Conservation (phyloP, 2,797 vertebrate species). For the Cirrhinus mrigala region DNA sequence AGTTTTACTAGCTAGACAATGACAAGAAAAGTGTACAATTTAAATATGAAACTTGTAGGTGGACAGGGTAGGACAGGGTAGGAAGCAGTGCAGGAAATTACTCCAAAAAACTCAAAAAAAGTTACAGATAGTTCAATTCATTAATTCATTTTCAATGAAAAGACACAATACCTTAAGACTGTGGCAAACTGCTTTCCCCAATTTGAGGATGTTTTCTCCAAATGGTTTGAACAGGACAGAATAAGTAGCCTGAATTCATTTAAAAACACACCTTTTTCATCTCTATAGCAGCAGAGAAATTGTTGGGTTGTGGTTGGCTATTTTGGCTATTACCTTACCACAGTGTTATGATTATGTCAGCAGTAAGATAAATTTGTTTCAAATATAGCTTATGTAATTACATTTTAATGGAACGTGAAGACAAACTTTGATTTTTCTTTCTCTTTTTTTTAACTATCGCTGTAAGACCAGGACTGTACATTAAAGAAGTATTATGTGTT, state of each 20-base stretch:
- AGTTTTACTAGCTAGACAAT: neutral
- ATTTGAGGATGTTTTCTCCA: too few species aligned
- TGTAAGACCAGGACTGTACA: too few species aligned
- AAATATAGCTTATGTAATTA: neutral
- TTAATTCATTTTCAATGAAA: neutral
- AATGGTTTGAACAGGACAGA: too few species aligned
- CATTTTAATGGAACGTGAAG: neutral
- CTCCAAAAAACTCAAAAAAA: neutral
- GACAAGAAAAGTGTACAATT: neutral
- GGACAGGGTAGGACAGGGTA: too few species aligned
- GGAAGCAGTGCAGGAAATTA: neutral
- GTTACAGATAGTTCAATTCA: too few species aligned
- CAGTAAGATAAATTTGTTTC: neutral
- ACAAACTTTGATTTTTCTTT: neutral
- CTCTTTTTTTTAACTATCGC: too few species aligned
- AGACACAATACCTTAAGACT: neutral
- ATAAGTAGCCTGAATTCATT: too few species aligned
- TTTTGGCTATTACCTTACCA: too few species aligned
- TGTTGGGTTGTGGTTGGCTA: too few species aligned
- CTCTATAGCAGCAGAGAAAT: too few species aligned
- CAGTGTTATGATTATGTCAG: neutral
- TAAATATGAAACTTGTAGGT: neutral
- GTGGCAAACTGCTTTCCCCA: too few species aligned
- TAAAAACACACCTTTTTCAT: too few species aligned
- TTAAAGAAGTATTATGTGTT: neutral